phyloP scores from a whole-genome alignment of 2,888 invertebrate genomes.

The Nudaria mundana region DNA sequence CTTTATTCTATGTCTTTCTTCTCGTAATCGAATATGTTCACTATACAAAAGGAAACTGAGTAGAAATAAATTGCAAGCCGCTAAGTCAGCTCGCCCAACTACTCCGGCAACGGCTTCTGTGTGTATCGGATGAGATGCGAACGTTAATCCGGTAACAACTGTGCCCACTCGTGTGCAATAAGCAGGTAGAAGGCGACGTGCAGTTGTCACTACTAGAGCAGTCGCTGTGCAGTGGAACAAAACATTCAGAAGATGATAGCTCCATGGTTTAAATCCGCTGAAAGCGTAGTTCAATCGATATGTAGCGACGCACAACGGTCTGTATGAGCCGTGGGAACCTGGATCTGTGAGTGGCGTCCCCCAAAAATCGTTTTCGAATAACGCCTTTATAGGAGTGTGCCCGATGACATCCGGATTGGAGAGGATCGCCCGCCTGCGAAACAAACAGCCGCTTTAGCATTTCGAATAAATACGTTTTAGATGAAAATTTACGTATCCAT shows the following conservation, averaged over 20 bases:
- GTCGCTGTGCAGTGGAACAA: conserved; percentile 93
- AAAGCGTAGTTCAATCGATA: conserved; percentile 92
- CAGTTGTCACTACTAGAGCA: conserved; percentile 89
- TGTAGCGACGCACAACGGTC: conserved; percentile 94
- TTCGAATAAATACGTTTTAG: conserved; percentile 8
- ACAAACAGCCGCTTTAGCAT: conserved; percentile 47
- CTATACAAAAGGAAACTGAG: conserved; percentile 93
- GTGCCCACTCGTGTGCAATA: conserved; percentile 84
- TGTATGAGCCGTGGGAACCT: conserved; percentile 98
- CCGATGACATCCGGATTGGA: conserved; percentile 96
- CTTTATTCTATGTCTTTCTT: conserved; percentile 61
- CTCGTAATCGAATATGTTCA: conserved; percentile 86
- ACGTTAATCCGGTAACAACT: conserved; percentile 90
- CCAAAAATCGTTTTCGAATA: conserved; percentile 98
- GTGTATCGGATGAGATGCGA: conserved; percentile 97
- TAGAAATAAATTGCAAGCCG: conserved; percentile 94
- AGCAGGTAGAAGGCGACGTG: conserved; percentile 85
- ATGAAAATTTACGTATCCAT: conserved; percentile 9
- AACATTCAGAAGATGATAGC: conserved; percentile 93
- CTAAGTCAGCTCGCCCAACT: conserved; percentile 96
- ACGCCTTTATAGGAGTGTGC: conserved; percentile 89
- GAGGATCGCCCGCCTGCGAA: conserved; percentile 94
- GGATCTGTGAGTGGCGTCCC: conserved; percentile 95
- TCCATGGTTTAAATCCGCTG: conserved; percentile 89
- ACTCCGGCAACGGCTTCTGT: conserved; percentile 98